phyloP scores from a whole-genome alignment of 1,140 invertebrate genomes.

The Sarcophaga peregrina region DNA sequence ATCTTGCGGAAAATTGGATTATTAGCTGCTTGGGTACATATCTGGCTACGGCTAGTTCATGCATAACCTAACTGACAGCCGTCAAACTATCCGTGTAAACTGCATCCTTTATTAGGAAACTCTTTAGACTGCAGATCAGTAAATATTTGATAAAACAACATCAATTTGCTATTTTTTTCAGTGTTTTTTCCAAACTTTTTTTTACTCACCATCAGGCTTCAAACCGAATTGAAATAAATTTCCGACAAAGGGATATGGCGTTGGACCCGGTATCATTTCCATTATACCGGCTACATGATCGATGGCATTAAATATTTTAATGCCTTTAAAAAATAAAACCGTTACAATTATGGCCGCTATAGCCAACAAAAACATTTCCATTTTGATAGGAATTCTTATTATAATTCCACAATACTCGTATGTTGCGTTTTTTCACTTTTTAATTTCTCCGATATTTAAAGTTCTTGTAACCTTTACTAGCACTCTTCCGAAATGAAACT shows the following conservation, averaged over 20 bases:
- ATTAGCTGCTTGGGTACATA: no score
- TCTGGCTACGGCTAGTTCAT: no score
- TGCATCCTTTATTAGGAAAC: no score
- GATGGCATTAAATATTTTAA: conserved; percentile 59
- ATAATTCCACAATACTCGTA: not conserved
- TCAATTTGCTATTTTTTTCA: no score
- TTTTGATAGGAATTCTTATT: not conserved
- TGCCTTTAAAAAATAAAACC: conserved; percentile 59
- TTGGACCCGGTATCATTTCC: conserved; percentile 64
- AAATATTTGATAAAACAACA: no score
- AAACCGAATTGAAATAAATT: conserved; percentile 63
- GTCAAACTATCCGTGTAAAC: no score
- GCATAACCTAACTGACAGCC: no score
- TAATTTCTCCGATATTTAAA: not conserved
- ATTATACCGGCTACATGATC: conserved; percentile 63
- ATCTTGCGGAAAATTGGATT: no score
- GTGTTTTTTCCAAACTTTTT: no score
- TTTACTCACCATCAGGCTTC: conserved; percentile 59
- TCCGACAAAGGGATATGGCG: conserved; percentile 62
- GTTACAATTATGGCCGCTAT: conserved; percentile 55
- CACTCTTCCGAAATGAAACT: not conserved
- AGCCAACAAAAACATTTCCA: conserved; percentile 57
- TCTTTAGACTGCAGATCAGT: no score
- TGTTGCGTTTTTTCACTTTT: not conserved
- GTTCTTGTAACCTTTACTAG: not conserved